Evolutionary conservation across 2,113 vertebrate genomes (phyloP), one percentile per base, ranked within the genome.

Genomic region (Salvelinus alpinus): DNA sequence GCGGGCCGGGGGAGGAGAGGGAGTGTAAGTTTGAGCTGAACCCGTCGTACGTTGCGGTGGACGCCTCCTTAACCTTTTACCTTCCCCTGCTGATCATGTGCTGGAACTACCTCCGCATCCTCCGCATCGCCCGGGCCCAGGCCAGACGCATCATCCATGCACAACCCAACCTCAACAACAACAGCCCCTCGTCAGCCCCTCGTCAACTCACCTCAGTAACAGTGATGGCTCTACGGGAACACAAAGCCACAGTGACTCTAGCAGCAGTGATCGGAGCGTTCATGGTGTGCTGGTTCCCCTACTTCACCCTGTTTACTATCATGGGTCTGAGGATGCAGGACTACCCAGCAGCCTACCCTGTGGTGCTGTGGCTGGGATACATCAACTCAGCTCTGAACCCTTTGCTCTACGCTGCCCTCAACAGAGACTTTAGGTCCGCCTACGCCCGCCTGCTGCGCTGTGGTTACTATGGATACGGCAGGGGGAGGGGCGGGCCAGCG

Each of bases 311-410:
- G 54, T 96, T 96, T 1, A 93, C 95, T 1, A 91, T 94, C 81
- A 86, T 95, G 6, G 95, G 95, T 0, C 86, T 94, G 34, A 82
- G 85, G 34, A 92, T 93, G 20, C 77, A 91, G 0, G 70, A 94
- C 22, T 78, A 89, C 1, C 91, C 90, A 1, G 83, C 79, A 1
- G 83, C 81, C 71, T 91, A 75, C 64, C 51, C 87, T 1, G 72
- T 92, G 59, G 92, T 93, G 74, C 74, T 93, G 78, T 99, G 97
- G 97, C 88, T 99, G 78, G 97, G 97, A 72, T 99, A 99, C 0
- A 78, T 94, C 82, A 99, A 99, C 91, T 99, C 97, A 3, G 96
- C 96, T 18, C 87, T 99, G 73, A 99, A 99, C 80, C 97, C 97
- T 38, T 88, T 99, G 29, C 92, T 99, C 47, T 99, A 99, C 0